Evolutionary conservation across 1,140 invertebrate genomes (phyloP).

Genomic region (Drosophila subobscura): DNA sequence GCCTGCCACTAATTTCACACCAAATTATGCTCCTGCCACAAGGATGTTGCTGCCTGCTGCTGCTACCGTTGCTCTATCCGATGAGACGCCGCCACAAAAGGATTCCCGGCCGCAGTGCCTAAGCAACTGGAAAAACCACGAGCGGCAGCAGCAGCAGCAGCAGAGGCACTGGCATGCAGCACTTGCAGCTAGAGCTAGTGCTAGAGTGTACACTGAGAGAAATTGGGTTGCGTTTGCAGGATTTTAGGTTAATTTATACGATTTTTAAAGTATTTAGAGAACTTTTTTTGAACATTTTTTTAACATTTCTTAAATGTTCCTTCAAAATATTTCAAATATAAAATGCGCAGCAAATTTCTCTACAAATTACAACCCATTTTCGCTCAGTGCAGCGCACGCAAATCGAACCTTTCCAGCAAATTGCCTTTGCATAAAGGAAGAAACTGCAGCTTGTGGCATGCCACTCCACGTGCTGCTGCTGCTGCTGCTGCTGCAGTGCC

Average conservation of each 20-base stretch:
- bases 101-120: conserved; percentile 50
- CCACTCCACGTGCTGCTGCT: conserved; percentile 12
- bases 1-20: conserved; percentile 57
- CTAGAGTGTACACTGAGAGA: too few relatives aligned
- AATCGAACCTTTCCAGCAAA: conserved; percentile 82
- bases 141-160: conserved; percentile 19
- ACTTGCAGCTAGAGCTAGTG: too few relatives aligned
- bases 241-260: too few relatives aligned
- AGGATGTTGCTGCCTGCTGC: conserved; percentile 6
- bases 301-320: too few relatives aligned
- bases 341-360: too few relatives aligned
- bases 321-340: too few relatives aligned
- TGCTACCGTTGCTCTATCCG: too few relatives aligned
- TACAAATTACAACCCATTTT: too few relatives aligned
- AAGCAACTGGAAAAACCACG: conserved; percentile 46
- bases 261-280: too few relatives aligned
- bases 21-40: conserved; percentile 63
- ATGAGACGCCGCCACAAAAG: conserved; percentile 47
- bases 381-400: conserved; percentile 4
- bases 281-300: too few relatives aligned
- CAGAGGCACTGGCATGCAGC: conserved; percentile 8
- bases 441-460: conserved; percentile 35
- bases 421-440: conserved; percentile 79
- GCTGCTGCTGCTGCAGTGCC: too few relatives aligned
- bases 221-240: too few relatives aligned